Conservation (phyloP, 2,113 vertebrate genomes). For the Cygnus buccinator region DNA sequence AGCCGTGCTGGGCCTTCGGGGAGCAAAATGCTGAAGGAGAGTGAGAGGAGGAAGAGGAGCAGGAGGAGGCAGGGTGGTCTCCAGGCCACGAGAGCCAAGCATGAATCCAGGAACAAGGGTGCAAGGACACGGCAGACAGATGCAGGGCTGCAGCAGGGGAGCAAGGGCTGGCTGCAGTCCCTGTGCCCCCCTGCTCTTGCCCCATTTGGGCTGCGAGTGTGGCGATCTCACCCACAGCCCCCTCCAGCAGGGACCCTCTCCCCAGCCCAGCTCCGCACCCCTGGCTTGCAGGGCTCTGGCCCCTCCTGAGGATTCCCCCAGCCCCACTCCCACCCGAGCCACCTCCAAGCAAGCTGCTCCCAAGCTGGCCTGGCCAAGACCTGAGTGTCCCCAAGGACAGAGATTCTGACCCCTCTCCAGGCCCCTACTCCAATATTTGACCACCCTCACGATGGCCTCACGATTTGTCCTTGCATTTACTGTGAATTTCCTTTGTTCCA, state of each 20-base stretch:
- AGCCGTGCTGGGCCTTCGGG: neutral
- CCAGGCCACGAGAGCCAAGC: neutral
- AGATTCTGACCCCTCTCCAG: neutral
- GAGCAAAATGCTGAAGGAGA: neutral
- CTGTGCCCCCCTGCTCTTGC: fast-evolving
- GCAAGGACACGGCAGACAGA: neutral
- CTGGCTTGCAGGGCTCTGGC: neutral
- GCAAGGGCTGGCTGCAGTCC: neutral
- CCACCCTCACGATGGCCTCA: neutral
- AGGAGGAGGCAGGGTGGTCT: neutral
- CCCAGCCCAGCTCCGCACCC: too few species aligned
- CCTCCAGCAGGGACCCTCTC: neutral
- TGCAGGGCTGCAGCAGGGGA: neutral
- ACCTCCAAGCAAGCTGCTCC: neutral
- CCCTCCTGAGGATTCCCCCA: neutral
- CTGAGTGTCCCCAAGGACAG: neutral
- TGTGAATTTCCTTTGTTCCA: neutral
- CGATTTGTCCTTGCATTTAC: neutral
- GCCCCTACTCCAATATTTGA: neutral
- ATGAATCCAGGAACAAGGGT: neutral
- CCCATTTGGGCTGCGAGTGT: neutral
- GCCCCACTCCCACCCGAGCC: neutral
- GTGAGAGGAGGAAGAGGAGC: neutral
- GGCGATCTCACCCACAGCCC: neutral
- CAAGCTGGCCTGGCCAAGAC: neutral